Percentiles rank a stretch among this genome's conserved stretches.
Evolutionary conservation across 2,888 invertebrate genomes (phyloP).

Genomic region (Xestia xanthographa): DNA sequence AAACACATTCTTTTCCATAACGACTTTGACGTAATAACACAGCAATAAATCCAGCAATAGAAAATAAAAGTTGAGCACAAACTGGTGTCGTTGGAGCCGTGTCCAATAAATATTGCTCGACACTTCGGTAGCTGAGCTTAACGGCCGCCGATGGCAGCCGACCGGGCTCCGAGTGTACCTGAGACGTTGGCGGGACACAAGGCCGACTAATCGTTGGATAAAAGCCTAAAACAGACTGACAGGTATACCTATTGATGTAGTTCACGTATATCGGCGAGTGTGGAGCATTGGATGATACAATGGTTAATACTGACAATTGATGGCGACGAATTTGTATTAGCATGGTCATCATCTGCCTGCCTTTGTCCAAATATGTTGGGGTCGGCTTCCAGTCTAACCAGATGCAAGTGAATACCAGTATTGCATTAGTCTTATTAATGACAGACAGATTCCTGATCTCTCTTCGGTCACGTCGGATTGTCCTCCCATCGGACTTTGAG

Average conservation of each 20-base stretch:
- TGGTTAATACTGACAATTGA: background rate
- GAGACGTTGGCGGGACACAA: background rate
- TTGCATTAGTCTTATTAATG: background rate
- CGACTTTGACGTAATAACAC: background rate
- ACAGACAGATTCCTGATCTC: background rate
- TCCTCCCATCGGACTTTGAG: background rate
- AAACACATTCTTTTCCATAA: background rate
- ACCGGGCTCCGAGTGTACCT: background rate
- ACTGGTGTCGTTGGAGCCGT: conserved; percentile 10
- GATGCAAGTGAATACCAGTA: background rate
- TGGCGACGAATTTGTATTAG: background rate
- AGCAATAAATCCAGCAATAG: conserved; percentile 13
- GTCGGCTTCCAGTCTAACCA: background rate
- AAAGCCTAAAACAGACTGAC: background rate
- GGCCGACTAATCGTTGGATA: background rate
- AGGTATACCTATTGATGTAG: background rate
- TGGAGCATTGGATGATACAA: background rate
- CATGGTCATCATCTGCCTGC: too few relatives aligned
- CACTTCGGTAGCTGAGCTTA: background rate
- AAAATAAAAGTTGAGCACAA: conserved; percentile 18
- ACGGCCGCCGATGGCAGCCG: background rate
- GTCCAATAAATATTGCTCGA: conserved; percentile 39
- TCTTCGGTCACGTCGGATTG: background rate
- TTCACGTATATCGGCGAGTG: background rate
- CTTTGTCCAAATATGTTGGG: background rate